Percentiles rank a stretch among this genome's conserved stretches.
Evolutionary conservation across 2,797 vertebrate genomes (phyloP).

Genomic region (Pantherophis alleghaniensis): DNA sequence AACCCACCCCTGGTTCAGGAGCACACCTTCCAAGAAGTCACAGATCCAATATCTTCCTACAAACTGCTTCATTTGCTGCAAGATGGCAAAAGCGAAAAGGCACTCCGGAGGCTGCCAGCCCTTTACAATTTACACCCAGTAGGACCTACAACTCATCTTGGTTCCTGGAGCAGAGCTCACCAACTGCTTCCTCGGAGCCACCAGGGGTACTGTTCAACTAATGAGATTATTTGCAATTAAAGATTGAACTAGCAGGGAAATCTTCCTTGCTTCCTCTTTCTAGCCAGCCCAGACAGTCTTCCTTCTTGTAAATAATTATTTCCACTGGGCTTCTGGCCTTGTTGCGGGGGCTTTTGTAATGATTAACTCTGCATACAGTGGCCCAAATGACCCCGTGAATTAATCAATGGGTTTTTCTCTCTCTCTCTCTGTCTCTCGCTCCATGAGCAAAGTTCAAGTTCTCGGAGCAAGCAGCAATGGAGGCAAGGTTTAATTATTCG

Average conservation of each 20-base stretch:
- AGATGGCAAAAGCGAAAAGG: not conserved
- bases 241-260: conserved; percentile 58
- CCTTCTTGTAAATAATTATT: conserved; percentile 58
- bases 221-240: conserved; percentile 65
- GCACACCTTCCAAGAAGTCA: not conserved
- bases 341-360: conserved; percentile 37
- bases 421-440: conserved; percentile 10
- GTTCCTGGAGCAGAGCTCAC: conserved; percentile 37
- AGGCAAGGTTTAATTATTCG: conserved; percentile 59
- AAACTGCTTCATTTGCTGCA: not conserved
- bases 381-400: conserved; percentile 64
- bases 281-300: conserved; percentile 35
- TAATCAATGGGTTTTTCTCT: conserved; percentile 57
- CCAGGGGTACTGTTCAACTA: conserved; percentile 49
- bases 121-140: conserved; percentile 15
- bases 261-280: conserved; percentile 47
- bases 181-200: conserved; percentile 20
- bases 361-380: conserved; percentile 62
- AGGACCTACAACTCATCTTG: not conserved
- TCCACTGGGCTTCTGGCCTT: conserved; percentile 35
- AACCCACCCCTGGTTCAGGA: not conserved
- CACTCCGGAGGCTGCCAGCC: not conserved
- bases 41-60: not conserved
- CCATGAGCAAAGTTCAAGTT: conserved; percentile 58
- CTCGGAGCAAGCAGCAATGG: conserved; percentile 53